Evolutionary conservation across 2,888 invertebrate species (phyloP), one percentile per base, ranked within the genome.

Genomic region (Leucophenga maculata): DNA sequence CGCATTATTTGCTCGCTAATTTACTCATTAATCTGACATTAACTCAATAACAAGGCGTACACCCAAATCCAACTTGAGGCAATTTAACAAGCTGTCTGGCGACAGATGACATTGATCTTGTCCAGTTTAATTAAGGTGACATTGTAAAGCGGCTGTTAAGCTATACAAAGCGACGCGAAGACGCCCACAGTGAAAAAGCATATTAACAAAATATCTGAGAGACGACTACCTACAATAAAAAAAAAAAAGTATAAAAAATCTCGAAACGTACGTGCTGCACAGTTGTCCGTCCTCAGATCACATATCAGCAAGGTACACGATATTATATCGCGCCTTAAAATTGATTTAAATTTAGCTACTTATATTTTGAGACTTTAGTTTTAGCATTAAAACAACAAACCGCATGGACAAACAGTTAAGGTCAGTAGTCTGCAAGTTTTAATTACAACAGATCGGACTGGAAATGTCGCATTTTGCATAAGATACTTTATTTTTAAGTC

Each of bases 81-180:
- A 46, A 48, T 64, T 64, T 48, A 64, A 64, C 46, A 20, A 64
- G 22, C 20, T 50, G 20, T n/a, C n/a, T 26, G 57, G 20, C 26
- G 26, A 1, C 57, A n/a, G 14, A 66, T 77, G 79, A 82, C 80
- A 82, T 84, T 80, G 80, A 84, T 82, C 80, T 82, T 80, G 80
- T 80, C 84, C 75, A 68, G 81, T 78, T 80, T 80, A 83, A 80
- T 80, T 80, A 83, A 84, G 71, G 77, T 77, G 73, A 77, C 77
- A 78, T 72, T 65, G 72, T 54, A 66, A 64, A 46, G 44, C 20
- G 18, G 22, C 9, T 54, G 22, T 9, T 39, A 39, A 39, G 39
- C 1, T 39, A 39, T 39, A 39, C 39, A 39, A 39, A 11, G 39
- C 39, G 39, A 11, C 9, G 39, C 39, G 39, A 39, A 39, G 39